Evolutionary conservation across 2,113 vertebrate species (phyloP), one percentile per base, ranked within the genome.

Genomic region (Scophthalmus maximus): DNA sequence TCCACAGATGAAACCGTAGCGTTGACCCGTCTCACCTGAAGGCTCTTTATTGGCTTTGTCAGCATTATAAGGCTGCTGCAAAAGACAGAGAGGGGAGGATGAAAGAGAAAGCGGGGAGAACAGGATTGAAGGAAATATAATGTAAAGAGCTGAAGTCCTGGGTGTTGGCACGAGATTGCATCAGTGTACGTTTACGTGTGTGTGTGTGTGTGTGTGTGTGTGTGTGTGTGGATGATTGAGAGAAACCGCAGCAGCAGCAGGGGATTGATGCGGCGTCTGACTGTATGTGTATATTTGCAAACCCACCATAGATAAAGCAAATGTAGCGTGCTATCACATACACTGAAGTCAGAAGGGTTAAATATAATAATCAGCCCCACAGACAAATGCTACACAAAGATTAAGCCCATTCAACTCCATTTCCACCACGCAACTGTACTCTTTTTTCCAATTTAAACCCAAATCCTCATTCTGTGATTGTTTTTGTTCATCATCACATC

Each of bases 161-260:
- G 76, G 84, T 79, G 50, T 91, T 90, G 81, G 70, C 73, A 60
- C 52, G 60, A 6, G 38, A 69, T 91, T 92, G 87, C 89, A 84
- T 92, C 87, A 91, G 83, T 53, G 73, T 50, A 40, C 7, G 53
- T 79, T 65, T 49, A 59, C 53, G 57, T 51, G 49, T 9, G 4
- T 27, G 58, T 22, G 49, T n/a, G n/a, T n/a, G n/a, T n/a, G n/a
- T 58, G 58, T 57, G 55, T 57, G 52, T 68, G 42, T 29, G 62
- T 25, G 65, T 34, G 67, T 59, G 47, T 68, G 65, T 59, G 74
- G 42, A 47, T 78, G 77, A 78, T 83, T 70, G 56, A 56, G 52
- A 65, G 61, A 64, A 46, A 76, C 51, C 27, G 57, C 69, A 56
- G 40, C 60, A 68, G 36, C 71, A 84, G 82, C 75, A 40, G 88